Evolutionary conservation across 2,888 invertebrate genomes (phyloP), one percentile per base, ranked within the genome.

Genomic region (Torymus tubicola): DNA sequence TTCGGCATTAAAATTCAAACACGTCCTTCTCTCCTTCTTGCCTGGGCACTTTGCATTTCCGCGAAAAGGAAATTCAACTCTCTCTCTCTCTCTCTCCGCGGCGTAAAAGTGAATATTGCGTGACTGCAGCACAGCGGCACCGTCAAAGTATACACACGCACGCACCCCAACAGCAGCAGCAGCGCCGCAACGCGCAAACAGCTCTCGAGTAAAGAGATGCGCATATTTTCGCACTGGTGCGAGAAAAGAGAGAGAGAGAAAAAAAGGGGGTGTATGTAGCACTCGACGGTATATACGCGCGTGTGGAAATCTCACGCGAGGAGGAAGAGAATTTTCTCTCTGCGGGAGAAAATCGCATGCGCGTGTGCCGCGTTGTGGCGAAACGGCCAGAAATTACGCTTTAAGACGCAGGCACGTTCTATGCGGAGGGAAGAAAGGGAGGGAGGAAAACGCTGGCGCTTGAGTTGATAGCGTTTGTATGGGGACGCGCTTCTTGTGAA

Each of bases 21-120:
- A 4, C 52, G 31, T 42, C 42, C 42, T 42, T 42, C 42, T 42
- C 42, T 42, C 42, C 42, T 42, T 42, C 42, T 42, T 52, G 11
- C 12, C 31, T 12, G 21, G 16, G 52, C 67, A 71, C 72, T 76
- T 80, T 61, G 63, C 76, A 70, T 82, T 73, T 82, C 65, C 76
- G 61, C 11, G 42, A n/a, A 63, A n/a, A 13, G 14, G 24, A 57
- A 50, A 70, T 50, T 42, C 60, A 61, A 42, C 42, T 42, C 42
- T 31, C 31, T 31, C 31, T 31, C 31, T 31, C 31, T 42, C 42
- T 31, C 31, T 31, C 31, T 31, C 31, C 8, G 8, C 42, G 24
- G 21, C 18, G 73, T 73, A 73, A 70, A 74, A 74, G 68, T 71
- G 74, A 74, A 65, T 71, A 69, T 73, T 64, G 61, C 55, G 75